phyloP scores from a whole-genome alignment of 1,140 invertebrate genomes.

The Ruditapes philippinarum region DNA sequence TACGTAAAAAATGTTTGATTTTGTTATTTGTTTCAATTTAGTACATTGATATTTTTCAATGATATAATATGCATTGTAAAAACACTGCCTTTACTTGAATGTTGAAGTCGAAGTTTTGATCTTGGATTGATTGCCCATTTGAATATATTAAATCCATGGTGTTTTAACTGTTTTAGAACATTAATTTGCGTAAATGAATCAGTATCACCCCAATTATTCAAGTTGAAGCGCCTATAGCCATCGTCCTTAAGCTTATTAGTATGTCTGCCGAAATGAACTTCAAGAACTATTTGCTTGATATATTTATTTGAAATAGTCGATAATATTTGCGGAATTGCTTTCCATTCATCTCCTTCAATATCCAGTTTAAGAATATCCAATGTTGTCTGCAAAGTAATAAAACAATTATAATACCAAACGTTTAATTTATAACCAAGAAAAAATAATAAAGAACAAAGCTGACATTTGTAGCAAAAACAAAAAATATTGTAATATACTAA shows the following conservation, averaged over 20 bases:
- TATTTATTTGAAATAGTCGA: not conserved
- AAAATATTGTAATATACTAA: no score
- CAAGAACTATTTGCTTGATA: constrained; percentile 30
- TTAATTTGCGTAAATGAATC: not conserved
- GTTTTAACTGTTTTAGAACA: not conserved
- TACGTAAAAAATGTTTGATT: no score
- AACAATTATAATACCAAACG: no score
- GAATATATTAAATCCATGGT: not conserved
- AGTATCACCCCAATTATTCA: not conserved
- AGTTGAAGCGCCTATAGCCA: not conserved
- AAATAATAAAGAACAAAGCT: no score
- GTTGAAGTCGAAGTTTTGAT: not conserved
- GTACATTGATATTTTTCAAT: not conserved
- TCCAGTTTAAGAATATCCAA: constrained; percentile 54
- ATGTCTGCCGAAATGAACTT: not conserved
- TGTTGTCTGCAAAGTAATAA: not conserved
- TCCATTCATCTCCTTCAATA: constrained; percentile 51
- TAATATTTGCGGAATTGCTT: constrained; percentile 21
- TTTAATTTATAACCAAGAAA: no score
- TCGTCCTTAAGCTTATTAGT: no score
- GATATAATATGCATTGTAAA: not conserved
- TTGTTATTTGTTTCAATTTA: no score
- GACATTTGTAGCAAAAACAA: no score
- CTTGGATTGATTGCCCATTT: not conserved
- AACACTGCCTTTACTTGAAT: not conserved